Percentiles rank a stretch among this genome's conserved stretches.
Evolutionary conservation across 2,797 vertebrate species (phyloP).

Genomic region (Poecilia wingei): DNA sequence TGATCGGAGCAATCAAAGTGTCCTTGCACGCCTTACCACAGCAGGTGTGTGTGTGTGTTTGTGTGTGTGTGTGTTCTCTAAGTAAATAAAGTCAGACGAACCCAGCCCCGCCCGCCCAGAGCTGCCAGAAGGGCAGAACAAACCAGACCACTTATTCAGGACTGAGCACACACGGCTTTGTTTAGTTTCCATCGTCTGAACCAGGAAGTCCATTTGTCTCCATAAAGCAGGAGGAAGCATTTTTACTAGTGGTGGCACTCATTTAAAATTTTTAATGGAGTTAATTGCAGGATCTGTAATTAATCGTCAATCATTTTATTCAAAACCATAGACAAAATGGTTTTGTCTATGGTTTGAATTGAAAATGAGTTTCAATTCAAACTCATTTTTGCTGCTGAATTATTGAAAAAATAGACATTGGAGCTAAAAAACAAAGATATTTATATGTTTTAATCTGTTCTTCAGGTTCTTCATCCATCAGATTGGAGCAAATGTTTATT

Average conservation of each 20-base stretch:
- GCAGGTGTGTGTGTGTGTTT: conserved; percentile 26
- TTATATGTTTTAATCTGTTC: not conserved
- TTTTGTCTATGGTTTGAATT: no score
- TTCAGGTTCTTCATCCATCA: not conserved
- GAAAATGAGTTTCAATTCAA: not conserved
- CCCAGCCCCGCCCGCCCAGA: conserved; percentile 35
- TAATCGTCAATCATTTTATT: not conserved
- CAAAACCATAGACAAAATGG: not conserved
- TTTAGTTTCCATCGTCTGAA: not conserved
- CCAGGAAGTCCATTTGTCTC: not conserved
- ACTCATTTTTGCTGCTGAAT: not conserved
- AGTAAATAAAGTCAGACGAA: conserved; percentile 48
- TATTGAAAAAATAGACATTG: no score
- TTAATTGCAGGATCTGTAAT: not conserved
- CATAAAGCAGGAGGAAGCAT: not conserved
- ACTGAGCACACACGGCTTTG: not conserved
- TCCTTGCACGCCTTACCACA: conserved; percentile 35
- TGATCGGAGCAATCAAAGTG: conserved; percentile 20
- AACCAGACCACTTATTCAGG: not conserved
- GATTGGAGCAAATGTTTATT: not conserved
- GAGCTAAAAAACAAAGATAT: no score
- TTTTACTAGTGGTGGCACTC: not conserved
- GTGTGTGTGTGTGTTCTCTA: conserved; percentile 29
- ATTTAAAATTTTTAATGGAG: not conserved
- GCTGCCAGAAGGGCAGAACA: conserved; percentile 32